Evolutionary conservation across 2,113 vertebrate genomes (phyloP).

Genomic region (Phrynosoma platyrhinos): DNA sequence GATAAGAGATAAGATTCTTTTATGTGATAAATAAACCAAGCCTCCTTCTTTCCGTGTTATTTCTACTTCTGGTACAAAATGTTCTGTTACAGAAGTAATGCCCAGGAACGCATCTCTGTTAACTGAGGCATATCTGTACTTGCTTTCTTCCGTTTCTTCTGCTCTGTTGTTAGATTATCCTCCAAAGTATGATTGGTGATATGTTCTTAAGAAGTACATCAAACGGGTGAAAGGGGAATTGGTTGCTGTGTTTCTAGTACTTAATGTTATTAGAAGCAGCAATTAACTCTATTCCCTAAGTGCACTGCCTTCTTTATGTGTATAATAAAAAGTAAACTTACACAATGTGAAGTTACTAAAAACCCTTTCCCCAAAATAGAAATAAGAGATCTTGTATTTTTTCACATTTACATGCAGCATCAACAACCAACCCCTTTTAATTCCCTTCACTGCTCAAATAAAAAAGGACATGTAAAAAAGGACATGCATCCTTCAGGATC

Average conservation of each 20-base stretch:
- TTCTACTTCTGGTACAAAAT: no score
- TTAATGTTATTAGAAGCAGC: conserved; percentile 50
- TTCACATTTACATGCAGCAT: background rate
- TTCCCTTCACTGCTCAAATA: background rate
- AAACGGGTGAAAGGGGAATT: conserved; percentile 25
- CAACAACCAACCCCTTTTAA: background rate
- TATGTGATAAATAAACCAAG: no score
- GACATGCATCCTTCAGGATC: background rate
- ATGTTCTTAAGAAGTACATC: background rate
- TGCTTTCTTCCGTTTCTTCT: background rate
- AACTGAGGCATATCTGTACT: background rate
- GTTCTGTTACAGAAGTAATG: no score
- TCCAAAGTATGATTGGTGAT: background rate
- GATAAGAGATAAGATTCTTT: no score
- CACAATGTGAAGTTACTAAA: conserved; percentile 6
- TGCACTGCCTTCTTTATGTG: background rate
- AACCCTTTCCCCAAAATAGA: background rate
- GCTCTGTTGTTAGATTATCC: background rate
- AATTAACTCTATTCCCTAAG: conserved; percentile 49
- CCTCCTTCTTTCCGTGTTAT: no score
- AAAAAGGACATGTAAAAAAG: background rate
- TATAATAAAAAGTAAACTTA: conserved; percentile 5
- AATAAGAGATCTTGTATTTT: background rate
- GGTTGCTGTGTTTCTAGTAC: conserved; percentile 46
- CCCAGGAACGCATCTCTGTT: no score